Conservation (phyloP, 53 echinoderm and acorn worm species). For the Holothuria scabra region DNA sequence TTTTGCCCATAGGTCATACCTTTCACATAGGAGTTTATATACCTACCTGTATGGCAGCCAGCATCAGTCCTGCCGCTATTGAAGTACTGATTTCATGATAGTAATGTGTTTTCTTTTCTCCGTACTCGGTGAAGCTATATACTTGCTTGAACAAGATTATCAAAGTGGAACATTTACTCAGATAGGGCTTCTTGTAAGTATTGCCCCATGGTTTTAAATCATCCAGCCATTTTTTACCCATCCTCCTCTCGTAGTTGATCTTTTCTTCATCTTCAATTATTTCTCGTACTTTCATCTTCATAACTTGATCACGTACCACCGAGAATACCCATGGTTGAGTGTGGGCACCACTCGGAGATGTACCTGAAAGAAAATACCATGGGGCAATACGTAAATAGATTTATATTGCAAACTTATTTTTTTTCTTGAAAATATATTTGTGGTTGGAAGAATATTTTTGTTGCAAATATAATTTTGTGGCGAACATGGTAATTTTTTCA, state of each 20-base stretch:
- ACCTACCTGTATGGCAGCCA: slow-evolving; percentile 90
- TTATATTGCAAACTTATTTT: too few species aligned
- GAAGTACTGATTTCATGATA: too few species aligned
- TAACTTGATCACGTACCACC: slow-evolving; percentile 60
- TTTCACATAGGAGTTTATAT: too few species aligned
- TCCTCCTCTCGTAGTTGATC: slow-evolving; percentile 91
- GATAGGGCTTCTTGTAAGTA: slow-evolving; percentile 76
- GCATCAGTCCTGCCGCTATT: slow-evolving; percentile 78
- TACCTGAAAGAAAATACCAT: slow-evolving; percentile 67
- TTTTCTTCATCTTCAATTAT: slow-evolving; percentile 90
- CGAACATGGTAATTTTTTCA: too few species aligned
- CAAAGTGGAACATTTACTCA: too few species aligned
- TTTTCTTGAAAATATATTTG: too few species aligned
- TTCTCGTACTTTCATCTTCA: slow-evolving; percentile 66
- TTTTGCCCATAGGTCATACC: too few species aligned
- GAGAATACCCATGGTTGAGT: slow-evolving; percentile 90
- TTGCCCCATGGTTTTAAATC: slow-evolving; percentile 62
- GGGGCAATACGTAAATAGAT: too few species aligned
- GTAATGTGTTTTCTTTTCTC: too few species aligned
- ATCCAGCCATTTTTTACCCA: slow-evolving; percentile 80
- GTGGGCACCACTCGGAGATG: slow-evolving; percentile 94
- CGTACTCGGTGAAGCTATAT: slow-evolving; percentile 61
- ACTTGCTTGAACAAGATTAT: slow-evolving; percentile 92
- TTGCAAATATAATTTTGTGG: too few species aligned
- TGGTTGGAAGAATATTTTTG: too few species aligned